phyloP scores from a whole-genome alignment of 37 sponge, comb jelly and placozoan species.

The Petrosia ficiformis region DNA sequence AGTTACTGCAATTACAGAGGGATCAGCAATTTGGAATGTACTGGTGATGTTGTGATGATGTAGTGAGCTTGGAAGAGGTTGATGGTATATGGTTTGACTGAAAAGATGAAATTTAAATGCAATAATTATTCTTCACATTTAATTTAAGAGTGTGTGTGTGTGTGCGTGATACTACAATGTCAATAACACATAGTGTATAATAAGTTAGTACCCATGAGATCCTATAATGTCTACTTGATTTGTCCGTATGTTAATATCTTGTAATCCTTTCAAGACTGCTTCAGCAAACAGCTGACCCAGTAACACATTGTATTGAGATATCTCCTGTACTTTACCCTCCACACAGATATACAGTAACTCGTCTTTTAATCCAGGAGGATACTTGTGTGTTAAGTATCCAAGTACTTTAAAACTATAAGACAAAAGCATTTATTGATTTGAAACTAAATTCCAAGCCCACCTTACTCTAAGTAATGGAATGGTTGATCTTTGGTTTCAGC shows the following conservation, averaged over 20 bases:
- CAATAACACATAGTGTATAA: neutral
- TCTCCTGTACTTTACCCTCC: conserved; percentile 30
- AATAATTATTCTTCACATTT: neutral
- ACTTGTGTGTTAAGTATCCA: conserved; percentile 39
- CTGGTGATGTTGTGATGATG: conserved; percentile 37
- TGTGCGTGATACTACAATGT: too few species aligned
- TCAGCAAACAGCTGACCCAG: conserved; percentile 66
- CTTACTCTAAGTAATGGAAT: too few species aligned
- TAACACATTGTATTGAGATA: conserved; percentile 52
- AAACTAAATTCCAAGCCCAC: too few species aligned
- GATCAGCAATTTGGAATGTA: conserved; percentile 70
- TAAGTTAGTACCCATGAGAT: conserved; percentile 60
- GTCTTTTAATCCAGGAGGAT: conserved; percentile 54
- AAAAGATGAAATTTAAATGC: neutral
- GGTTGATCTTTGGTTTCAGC: neutral
- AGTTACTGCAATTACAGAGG: conserved; percentile 57
- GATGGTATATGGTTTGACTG: conserved; percentile 69
- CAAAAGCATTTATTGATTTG: neutral
- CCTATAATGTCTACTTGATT: conserved; percentile 45
- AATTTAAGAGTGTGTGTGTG: neutral
- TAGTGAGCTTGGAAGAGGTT: conserved; percentile 21
- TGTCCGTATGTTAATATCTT: neutral
- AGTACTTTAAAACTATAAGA: neutral
- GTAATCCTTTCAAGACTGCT: conserved; percentile 35
- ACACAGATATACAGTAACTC: conserved; percentile 31